Evolutionary conservation across 2,113 vertebrate genomes (phyloP).

Genomic region (Tyto alba): DNA sequence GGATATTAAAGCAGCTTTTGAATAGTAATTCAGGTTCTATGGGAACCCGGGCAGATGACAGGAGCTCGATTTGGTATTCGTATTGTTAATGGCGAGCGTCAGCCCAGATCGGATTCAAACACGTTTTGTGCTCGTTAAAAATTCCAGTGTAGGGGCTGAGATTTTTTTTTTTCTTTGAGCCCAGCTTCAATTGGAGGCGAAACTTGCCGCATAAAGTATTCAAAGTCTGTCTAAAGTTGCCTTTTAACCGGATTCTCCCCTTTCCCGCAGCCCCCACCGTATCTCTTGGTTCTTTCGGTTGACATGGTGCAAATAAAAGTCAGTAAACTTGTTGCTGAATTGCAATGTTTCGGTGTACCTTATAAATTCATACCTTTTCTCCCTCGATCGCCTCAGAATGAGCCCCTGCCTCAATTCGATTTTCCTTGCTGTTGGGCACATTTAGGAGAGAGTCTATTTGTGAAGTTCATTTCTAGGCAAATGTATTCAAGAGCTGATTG

Average conservation of each 20-base stretch:
- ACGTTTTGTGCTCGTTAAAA: conserved; percentile 59
- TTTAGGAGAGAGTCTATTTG: conserved; percentile 93
- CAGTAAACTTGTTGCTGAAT: conserved; percentile 89
- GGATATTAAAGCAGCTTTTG: conserved; percentile 87
- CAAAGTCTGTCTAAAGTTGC: conserved; percentile 82
- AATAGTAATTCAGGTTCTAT: conserved; percentile 90
- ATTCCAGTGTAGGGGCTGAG: conserved; percentile 22
- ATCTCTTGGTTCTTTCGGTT: conserved; percentile 87
- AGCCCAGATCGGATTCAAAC: conserved; percentile 56
- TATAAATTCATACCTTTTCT: conserved; percentile 99
- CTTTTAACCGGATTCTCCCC: conserved; percentile 78
- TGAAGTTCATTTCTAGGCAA: conserved; percentile 99
- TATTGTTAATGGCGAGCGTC: conserved; percentile 58
- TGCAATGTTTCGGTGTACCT: conserved; percentile 97
- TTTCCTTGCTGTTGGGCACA: conserved; percentile 95
- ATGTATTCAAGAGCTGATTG: conserved; percentile 93
- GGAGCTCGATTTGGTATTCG: conserved; percentile 76
- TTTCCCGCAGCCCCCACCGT: conserved; percentile 68
- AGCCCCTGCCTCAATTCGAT: conserved; percentile 91
- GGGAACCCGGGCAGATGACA: conserved; percentile 98
- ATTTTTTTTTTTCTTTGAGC: not conserved
- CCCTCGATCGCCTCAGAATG: conserved; percentile 86
- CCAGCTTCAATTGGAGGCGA: conserved; percentile 65
- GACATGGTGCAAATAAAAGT: conserved; percentile 92
- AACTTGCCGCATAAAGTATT: conserved; percentile 80